Conservation (phyloP, 1,140 invertebrate species). For the Leptopilina boulardi region DNA sequence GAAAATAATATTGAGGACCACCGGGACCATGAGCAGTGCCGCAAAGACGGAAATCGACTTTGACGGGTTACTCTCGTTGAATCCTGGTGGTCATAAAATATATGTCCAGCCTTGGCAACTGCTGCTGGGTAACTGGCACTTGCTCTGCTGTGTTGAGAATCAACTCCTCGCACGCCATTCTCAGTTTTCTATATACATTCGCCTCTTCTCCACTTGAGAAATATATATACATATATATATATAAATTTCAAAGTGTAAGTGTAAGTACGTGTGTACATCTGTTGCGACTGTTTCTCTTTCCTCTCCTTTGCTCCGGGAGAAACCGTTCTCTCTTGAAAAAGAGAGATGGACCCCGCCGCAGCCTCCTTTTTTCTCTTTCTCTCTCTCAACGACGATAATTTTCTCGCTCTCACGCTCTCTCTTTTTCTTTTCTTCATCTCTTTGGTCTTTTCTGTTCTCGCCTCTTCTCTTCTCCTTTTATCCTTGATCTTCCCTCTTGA, state of each 20-base stretch:
- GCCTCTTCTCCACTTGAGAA: background rate
- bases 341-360: background rate
- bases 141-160: constrained; percentile 40
- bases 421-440: constrained; percentile 31
- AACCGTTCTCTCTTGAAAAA: constrained; percentile 3
- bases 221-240: no score
- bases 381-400: background rate
- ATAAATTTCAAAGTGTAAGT: background rate
- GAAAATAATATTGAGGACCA: background rate
- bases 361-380: no score
- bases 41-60: constrained; percentile 18
- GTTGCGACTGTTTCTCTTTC: background rate
- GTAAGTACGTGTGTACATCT: constrained; percentile 13
- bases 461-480: background rate
- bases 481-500: background rate
- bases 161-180: constrained; percentile 38
- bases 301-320: background rate
- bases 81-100: constrained; percentile 12
- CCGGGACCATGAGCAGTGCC: constrained; percentile 21
- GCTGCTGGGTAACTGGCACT: constrained; percentile 59
- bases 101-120: constrained; percentile 63
- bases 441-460: background rate
- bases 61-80: background rate
- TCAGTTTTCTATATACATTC: constrained; percentile 8
- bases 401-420: constrained; percentile 23